These are phyloP conservation scores for Onychomys torridus DNA, from an alignment of 2,797 vertebrate genomes.

Conservation along the genomic window DNA sequence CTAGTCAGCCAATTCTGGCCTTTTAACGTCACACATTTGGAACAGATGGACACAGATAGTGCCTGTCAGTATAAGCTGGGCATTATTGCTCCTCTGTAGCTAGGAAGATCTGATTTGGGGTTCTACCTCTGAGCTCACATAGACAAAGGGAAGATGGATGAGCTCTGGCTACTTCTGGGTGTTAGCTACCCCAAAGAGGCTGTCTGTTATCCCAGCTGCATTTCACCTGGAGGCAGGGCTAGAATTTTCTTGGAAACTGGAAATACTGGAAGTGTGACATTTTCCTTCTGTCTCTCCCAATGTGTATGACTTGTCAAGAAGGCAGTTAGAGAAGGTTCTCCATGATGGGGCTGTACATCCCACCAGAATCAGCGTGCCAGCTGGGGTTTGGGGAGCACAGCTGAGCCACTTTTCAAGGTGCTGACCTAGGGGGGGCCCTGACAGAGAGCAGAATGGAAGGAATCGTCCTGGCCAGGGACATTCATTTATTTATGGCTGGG, in stretches of 20 bases:
- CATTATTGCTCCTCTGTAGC: background rate
- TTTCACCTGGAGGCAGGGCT: background rate
- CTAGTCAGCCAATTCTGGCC: background rate
- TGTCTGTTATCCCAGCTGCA: background rate
- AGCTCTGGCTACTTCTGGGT: background rate
- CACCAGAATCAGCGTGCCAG: constrained; percentile 1
- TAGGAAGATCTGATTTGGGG: background rate
- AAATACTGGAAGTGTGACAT: constrained; percentile 54
- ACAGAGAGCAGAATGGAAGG: background rate
- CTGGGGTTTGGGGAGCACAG: background rate
- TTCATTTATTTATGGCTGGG: background rate
- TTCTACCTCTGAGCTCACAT: background rate
- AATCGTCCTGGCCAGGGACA: background rate
- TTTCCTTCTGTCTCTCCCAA: constrained; percentile 11
- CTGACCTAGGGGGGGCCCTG: background rate
- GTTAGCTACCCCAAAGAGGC: background rate
- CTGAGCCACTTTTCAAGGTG: background rate
- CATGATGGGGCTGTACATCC: background rate
- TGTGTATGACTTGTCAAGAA: background rate
- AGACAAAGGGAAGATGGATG: background rate
- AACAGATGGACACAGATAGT: background rate
- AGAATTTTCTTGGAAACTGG: constrained; percentile 56
- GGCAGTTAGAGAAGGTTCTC: background rate
- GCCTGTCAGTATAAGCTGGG: background rate
- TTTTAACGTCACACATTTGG: background rate